These are phyloP conservation scores for Ptychoptera contaminata DNA, from an alignment of 2,888 invertebrate species.

Conservation along the genomic window DNA sequence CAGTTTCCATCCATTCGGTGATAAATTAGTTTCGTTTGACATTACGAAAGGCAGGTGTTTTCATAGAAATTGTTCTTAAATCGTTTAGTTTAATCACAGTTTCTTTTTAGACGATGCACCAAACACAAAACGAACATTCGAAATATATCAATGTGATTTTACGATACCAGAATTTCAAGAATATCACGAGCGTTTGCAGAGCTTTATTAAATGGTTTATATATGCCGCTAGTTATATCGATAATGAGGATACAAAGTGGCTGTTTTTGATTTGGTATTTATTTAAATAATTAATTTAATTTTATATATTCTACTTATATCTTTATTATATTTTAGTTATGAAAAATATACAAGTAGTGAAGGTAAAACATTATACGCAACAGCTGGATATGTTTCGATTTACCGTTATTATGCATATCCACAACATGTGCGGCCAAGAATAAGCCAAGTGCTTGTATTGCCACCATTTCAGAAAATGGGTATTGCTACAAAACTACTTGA, in stretches of 20 bases:
- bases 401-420: conserved; percentile 91
- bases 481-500: conserved; percentile 56
- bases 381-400: conserved; percentile 80
- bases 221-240: conserved; percentile 94
- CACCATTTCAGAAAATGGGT: conserved; percentile 79
- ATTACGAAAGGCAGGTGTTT: conserved; percentile 2
- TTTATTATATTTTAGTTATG: conserved; percentile 39
- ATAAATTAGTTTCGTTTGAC: conserved; percentile 32
- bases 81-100: no score
- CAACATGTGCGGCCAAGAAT: conserved; percentile 73
- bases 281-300: neutral
- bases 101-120: conserved; percentile 2
- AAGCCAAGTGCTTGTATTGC: conserved; percentile 81
- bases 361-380: conserved; percentile 51
- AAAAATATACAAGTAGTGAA: conserved; percentile 44
- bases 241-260: conserved; percentile 82
- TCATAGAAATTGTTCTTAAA: conserved; percentile 8
- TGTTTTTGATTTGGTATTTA: conserved; percentile 58
- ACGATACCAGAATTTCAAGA: conserved; percentile 54
- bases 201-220: conserved; percentile 87
- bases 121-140: conserved; percentile 39
- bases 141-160: conserved; percentile 64
- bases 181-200: conserved; percentile 75
- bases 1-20: conserved; percentile 60
- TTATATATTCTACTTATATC: neutral